Evolutionary conservation across 2,888 invertebrate genomes (phyloP), one percentile per base, ranked within the genome.

Genomic region (Omphaloscelis lunosa): DNA sequence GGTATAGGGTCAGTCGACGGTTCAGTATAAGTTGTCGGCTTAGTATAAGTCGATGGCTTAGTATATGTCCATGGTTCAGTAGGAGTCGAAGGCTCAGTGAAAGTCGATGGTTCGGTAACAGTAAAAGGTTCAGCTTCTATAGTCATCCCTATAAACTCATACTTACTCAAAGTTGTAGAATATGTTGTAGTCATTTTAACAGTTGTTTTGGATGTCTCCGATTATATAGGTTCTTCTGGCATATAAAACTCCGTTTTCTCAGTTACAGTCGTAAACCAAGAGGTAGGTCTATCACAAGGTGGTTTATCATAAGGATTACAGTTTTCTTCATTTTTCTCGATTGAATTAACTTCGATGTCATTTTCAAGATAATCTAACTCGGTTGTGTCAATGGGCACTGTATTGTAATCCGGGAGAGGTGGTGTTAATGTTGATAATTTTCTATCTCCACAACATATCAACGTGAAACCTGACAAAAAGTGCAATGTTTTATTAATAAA

Each of bases 211-310:
- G n/a, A 66, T 53, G 65, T 61, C 3, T 83, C 71, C 0, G 17
- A n/a, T 45, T 20, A 12, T 34, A 48, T 56, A 11, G 29, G 9
- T 77, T 59, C 29, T 7, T 82, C 51, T 51, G 41, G 11, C 15
- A 8, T 34, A 58, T 29, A 61, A 48, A 15, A 39, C 41, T 48
- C 34, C 0, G 62, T 72, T 71, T 68, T 45, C 45, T 45, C 27
- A 15, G 17, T 8, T 17, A n/a, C 12, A 20, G 79, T 84, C 2
- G 81, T 82, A 17, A 72, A 48, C 82, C 82, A 85, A 1, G 85
- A 53, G 1, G 56, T 45, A 62, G 82, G 85, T 34, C 82, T 61
- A 1, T 83, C 75, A 70, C 85, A 82, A n/a, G 65, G 75, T 29
- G 69, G 65, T 62, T 51, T 29, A 6, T 53, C 0, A 20, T 51